phyloP scores from a whole-genome alignment of 2,888 invertebrate genomes.

The Thysanoteuthis rhombus region DNA sequence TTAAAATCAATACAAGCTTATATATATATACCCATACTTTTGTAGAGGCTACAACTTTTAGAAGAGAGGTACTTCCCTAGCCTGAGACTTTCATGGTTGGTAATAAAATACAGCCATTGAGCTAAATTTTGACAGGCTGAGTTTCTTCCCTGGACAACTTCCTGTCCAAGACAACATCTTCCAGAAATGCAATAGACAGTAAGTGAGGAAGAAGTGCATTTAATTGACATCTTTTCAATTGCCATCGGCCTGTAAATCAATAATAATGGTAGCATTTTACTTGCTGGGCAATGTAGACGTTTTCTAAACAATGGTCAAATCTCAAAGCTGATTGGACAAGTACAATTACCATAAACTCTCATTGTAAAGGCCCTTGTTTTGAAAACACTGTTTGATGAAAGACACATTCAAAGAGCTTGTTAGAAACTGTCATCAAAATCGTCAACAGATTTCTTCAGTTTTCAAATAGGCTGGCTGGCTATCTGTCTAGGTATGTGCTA shows the following conservation, averaged over 20 bases:
- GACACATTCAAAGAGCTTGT: too few relatives aligned
- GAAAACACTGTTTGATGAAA: too few relatives aligned
- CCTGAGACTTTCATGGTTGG: neutral
- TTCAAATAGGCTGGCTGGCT: too few relatives aligned
- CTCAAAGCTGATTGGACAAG: too few relatives aligned
- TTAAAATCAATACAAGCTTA: neutral
- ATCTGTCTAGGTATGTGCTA: too few relatives aligned
- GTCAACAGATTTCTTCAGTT: too few relatives aligned
- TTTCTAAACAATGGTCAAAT: too few relatives aligned
- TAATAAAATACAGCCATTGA: neutral
- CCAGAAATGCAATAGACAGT: neutral
- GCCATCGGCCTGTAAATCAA: neutral
- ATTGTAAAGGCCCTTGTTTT: too few relatives aligned
- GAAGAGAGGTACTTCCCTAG: neutral
- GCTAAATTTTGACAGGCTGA: neutral
- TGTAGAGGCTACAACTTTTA: too few relatives aligned
- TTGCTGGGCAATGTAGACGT: too few relatives aligned
- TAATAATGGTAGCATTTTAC: neutral
- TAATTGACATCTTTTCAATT: neutral
- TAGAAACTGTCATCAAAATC: too few relatives aligned
- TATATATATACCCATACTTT: neutral
- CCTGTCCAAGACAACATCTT: neutral
- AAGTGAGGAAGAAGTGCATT: neutral
- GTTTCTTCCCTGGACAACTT: neutral
- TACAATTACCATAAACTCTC: too few relatives aligned